Conservation (phyloP, 2,888 invertebrate genomes). For the Patella depressa region DNA sequence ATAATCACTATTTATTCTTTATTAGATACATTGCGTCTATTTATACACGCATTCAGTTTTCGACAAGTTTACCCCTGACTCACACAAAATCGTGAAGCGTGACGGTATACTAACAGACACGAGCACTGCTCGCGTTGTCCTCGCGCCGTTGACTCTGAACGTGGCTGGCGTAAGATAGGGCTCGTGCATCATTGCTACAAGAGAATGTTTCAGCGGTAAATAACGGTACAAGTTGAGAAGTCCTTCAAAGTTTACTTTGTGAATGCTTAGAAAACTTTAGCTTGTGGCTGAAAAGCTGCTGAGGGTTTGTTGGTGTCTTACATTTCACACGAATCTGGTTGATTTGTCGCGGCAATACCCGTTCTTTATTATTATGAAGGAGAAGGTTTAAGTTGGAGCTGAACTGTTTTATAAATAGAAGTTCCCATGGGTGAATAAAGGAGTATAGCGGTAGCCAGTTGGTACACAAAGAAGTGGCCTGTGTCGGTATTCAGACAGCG, state of each 20-base stretch:
- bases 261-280: no score
- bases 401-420: background rate
- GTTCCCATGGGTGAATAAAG: conserved; percentile 7
- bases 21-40: no score
- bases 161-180: conserved; percentile 10
- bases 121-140: conserved; percentile 6
- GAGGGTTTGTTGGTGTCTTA: no score
- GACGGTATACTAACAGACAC: background rate
- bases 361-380: no score
- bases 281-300: no score
- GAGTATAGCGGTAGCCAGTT: conserved; percentile 3
- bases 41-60: no score
- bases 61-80: no score
- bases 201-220: background rate
- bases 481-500: background rate
- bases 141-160: conserved; percentile 10
- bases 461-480: background rate
- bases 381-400: no score
- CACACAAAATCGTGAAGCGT: background rate
- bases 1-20: no score
- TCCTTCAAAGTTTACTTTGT: no score
- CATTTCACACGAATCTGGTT: no score
- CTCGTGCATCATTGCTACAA: background rate
- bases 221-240: background rate
- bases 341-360: no score